These are phyloP conservation scores for Belgica antarctica DNA, from an alignment of 2,888 invertebrate genomes.

Conservation along the genomic window DNA sequence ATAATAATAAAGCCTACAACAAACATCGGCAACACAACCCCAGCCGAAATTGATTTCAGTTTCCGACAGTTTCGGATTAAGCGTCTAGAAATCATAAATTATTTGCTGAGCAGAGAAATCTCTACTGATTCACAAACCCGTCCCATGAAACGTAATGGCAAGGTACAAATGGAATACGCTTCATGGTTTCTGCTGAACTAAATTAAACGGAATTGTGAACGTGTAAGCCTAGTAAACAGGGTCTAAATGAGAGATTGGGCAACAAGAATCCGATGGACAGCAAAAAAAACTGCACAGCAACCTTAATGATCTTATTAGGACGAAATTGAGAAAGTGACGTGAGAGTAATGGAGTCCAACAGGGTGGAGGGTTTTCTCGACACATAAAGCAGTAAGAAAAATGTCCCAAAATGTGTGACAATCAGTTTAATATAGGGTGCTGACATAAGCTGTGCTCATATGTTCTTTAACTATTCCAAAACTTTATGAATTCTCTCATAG, in stretches of 20 bases:
- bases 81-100: constrained; percentile 17
- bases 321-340: too few species aligned
- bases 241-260: too few species aligned
- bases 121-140: neutral
- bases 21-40: neutral
- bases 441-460: neutral
- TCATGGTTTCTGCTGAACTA: neutral
- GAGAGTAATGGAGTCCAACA: too few species aligned
- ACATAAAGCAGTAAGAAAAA: too few species aligned
- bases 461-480: neutral
- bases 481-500: too few species aligned
- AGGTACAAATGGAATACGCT: neutral
- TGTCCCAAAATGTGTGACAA: too few species aligned
- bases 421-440: too few species aligned
- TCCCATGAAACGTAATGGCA: neutral
- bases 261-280: too few species aligned
- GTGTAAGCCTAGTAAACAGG: too few species aligned
- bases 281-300: too few species aligned
- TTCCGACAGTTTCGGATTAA: constrained; percentile 11
- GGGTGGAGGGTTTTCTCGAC: too few species aligned
- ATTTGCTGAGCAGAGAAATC: neutral
- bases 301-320: too few species aligned
- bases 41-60: constrained; percentile 19
- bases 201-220: neutral
- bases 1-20: constrained; percentile 21